Conservation (phyloP, 2,888 invertebrate species). For the Apoda limacodes region DNA sequence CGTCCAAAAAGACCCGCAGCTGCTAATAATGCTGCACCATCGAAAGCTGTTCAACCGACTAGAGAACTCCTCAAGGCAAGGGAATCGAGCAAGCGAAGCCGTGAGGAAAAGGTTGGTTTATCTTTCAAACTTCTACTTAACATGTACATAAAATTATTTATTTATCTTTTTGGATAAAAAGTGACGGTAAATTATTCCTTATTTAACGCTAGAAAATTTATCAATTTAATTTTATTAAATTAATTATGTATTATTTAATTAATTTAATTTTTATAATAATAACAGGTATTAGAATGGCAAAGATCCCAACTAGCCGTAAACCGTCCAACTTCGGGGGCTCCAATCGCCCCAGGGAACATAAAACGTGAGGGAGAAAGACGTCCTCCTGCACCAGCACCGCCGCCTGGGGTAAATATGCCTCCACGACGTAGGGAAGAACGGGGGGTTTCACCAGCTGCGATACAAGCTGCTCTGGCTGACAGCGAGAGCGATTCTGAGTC, state of each 20-base stretch:
- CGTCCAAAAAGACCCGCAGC: slow-evolving; percentile 32
- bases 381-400: slow-evolving; percentile 37
- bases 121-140: too few relatives aligned
- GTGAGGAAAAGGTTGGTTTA: slow-evolving; percentile 70
- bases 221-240: not conserved
- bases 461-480: slow-evolving; percentile 42
- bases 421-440: slow-evolving; percentile 71
- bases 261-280: not conserved
- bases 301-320: slow-evolving; percentile 58
- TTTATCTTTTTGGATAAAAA: too few relatives aligned
- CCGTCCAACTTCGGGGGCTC: slow-evolving; percentile 41
- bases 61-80: slow-evolving; percentile 53
- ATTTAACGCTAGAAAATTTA: too few relatives aligned
- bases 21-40: slow-evolving; percentile 25
- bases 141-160: too few relatives aligned
- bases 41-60: slow-evolving; percentile 50
- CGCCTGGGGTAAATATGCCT: slow-evolving; percentile 73
- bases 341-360: slow-evolving; percentile 30
- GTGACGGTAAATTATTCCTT: too few relatives aligned
- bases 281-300: slow-evolving; percentile 63
- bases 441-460: slow-evolving; percentile 47
- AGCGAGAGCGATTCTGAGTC: slow-evolving; percentile 35
- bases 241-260: too few relatives aligned
- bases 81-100: slow-evolving; percentile 59
- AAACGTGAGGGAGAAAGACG: slow-evolving; percentile 27